Evolutionary conservation across 2,113 vertebrate species (phyloP), one percentile per base, ranked within the genome.

Genomic region (Cavia porcellus): DNA sequence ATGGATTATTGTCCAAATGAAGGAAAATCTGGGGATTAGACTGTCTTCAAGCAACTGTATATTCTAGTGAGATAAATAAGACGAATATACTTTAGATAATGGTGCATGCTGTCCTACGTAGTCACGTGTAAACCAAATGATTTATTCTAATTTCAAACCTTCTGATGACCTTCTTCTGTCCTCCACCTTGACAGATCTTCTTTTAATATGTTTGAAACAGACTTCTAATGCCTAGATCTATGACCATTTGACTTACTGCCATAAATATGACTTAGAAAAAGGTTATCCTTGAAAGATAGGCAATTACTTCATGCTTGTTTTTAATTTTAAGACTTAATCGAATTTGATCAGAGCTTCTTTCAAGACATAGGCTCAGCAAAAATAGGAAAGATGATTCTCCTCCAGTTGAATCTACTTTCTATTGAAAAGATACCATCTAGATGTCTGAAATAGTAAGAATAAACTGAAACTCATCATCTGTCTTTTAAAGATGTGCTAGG

Each of bases 391-490:
- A 97, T 30, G 30, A 10, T 12, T 10, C 77, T 38, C 5, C 72
- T 89, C 10, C 62, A 92, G 81, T 28, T 89, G 68, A 96, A 97
- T 79, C 72, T 42, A 81, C 94, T 80, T 50, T 89, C 94, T 86
- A 14, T n/a, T 96, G 47, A 95, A 95, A 90, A 28, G 38, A 0
- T 24, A 3, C 81, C 47, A 38, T 87, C 79, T 42, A 90, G 47
- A n/a, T 61, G 92, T 94, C 92, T 95, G 82, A 96, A 94, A 87
- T 47, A 72, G 88, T 95, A 88, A 96, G 68, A 45, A 52, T 52
- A 86, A 94, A 96, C 47, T 88, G 83, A 98, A 98, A 98, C 95
- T 86, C 96, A 95, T 97, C 92, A 93, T 66, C n/a, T 94, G 32
- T 82, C 86, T 97, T 97, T 97, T 95, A 97, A 68, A 96, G 81